phyloP scores from a whole-genome alignment of 2,888 invertebrate species.

The Gnatocerus cornutus region DNA sequence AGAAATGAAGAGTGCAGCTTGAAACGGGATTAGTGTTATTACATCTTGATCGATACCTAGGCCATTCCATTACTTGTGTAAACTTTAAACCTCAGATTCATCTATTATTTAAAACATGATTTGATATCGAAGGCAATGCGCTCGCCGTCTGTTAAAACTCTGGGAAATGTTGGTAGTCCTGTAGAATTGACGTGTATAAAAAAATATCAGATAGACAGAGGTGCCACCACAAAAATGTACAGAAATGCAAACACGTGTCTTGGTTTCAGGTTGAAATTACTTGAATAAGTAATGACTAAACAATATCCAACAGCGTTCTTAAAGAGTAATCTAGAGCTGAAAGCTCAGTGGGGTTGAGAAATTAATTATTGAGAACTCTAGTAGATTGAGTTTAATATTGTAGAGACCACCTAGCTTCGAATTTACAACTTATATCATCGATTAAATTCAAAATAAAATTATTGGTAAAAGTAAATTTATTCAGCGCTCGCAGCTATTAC shows the following conservation, averaged over 20 bases:
- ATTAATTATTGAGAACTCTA: slow-evolving; percentile 58
- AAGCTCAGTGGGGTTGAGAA: slow-evolving; percentile 54
- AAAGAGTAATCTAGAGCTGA: slow-evolving; percentile 57
- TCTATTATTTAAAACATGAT: slow-evolving; percentile 64
- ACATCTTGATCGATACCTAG: slow-evolving; percentile 66
- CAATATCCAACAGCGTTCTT: slow-evolving; percentile 57
- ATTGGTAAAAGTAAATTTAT: slow-evolving; percentile 37
- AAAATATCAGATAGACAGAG: too few relatives aligned
- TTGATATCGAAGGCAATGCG: slow-evolving; percentile 48
- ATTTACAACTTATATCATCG: slow-evolving; percentile 57
- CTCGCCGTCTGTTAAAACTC: slow-evolving; percentile 40
- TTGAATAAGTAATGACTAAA: slow-evolving; percentile 56
- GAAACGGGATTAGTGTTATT: slow-evolving; percentile 67
- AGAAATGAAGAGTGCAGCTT: slow-evolving; percentile 63
- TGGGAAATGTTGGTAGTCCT: too few relatives aligned
- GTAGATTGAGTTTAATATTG: slow-evolving; percentile 59
- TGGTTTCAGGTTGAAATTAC: slow-evolving; percentile 51
- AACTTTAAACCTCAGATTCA: slow-evolving; percentile 66
- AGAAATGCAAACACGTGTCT: slow-evolving; percentile 30
- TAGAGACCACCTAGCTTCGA: slow-evolving; percentile 51
- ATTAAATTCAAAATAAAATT: slow-evolving; percentile 47
- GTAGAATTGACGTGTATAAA: too few relatives aligned
- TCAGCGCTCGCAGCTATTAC: slow-evolving; percentile 31
- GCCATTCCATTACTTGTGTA: slow-evolving; percentile 67
- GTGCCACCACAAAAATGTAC: background rate